Evolutionary conservation across 92 coral and sea anemone species (phyloP).

Genomic region (Anthopleura xanthogrammica): DNA sequence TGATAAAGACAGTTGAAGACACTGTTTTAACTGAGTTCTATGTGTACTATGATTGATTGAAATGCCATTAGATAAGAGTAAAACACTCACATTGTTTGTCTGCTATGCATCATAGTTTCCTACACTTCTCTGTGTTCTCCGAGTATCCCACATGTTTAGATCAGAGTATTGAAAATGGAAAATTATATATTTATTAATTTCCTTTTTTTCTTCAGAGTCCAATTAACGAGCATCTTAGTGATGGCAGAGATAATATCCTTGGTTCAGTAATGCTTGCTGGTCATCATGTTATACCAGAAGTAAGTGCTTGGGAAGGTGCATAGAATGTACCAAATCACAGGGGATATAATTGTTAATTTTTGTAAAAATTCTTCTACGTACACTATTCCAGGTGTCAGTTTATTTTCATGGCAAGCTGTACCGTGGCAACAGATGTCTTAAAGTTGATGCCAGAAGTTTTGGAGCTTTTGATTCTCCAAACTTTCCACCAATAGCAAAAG

Average conservation of each 20-base stretch:
- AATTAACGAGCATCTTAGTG: conserved; percentile 83
- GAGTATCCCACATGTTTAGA: too few species aligned
- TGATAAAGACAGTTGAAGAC: too few species aligned
- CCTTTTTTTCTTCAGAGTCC: conserved; percentile 55
- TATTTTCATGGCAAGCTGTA: conserved; percentile 95
- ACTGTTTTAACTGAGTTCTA: too few species aligned
- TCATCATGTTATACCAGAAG: conserved; percentile 95
- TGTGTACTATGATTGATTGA: too few species aligned
- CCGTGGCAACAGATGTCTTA: conserved; percentile 88
- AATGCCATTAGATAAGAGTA: too few species aligned
- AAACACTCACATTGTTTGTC: too few species aligned
- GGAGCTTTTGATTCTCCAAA: conserved; percentile 99
- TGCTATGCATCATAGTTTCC: too few species aligned
- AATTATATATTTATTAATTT: too few species aligned
- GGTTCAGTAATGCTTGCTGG: conserved; percentile 99
- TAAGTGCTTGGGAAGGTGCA: not conserved
- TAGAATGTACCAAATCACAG: not conserved
- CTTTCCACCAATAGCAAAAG: conserved; percentile 75
- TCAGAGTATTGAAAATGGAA: too few species aligned
- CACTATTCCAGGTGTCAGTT: conserved; percentile 70
- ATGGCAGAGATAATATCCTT: conserved; percentile 84
- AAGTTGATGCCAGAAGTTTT: conserved; percentile 94
- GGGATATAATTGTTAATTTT: not conserved
- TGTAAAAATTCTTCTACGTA: not conserved
- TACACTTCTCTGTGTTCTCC: too few species aligned